Evolutionary conservation across 2,797 vertebrate species (phyloP), one percentile per base, ranked within the genome.

Genomic region (Sciurus vulgaris): DNA sequence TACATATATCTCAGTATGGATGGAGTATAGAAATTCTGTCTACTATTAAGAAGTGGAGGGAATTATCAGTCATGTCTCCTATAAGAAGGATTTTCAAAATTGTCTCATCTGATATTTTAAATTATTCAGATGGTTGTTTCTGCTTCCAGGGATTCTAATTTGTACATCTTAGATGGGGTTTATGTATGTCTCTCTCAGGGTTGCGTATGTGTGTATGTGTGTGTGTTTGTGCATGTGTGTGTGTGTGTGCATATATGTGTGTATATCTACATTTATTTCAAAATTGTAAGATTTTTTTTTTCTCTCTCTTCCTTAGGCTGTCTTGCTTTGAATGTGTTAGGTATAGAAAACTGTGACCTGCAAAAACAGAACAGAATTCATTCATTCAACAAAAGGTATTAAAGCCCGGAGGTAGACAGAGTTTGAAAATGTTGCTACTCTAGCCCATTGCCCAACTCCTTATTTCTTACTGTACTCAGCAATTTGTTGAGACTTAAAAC

Each of bases 81-180:
- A 56, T 0, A 95, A 86, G 24, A 91, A 38, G 0, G n/a, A 12
- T 88, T 94, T 94, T 33, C 41, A 89, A 84, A 87, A 87, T 47
- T 69, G 7, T 87, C 49, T 93, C 5, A 67, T 47, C 24, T 56
- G 76, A 73, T 44, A 67, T 76, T 74, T 47, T 87, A 69, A 90
- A 86, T 86, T 89, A 78, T 91, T 77, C 35, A 82, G 15, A 59
- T 87, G n/a, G 2, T 70, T 94, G 51, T 33, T 92, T 86, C 56
- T 8, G 54, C 12, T 90, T 92, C 10, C 30, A 70, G 73, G 81
- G 7, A 67, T 92, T 92, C 49, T 87, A 91, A 82, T 81, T 93
- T 76, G 51, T 41, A n/a, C 69, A 33, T 47, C 8, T 54, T 35
- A 26, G 7, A n/a, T 86, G 13, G 10, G 15, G 4, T 2, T 30